phyloP scores from a whole-genome alignment of 2,888 invertebrate species.

The Horisme vitalbata region DNA sequence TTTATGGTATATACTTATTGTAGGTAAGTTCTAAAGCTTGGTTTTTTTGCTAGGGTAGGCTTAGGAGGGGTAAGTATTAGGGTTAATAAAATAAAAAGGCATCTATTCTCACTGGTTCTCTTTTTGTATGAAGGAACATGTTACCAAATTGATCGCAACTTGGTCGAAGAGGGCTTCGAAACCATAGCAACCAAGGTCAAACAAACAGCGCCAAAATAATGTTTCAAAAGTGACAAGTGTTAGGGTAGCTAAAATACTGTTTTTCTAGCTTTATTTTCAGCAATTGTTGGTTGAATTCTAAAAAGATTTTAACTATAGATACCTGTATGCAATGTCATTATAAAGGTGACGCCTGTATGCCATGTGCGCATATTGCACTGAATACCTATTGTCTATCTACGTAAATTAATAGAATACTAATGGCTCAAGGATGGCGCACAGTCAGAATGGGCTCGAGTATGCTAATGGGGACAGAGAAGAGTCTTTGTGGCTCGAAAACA shows the following conservation, averaged over 20 bases:
- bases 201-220: conserved; percentile 77
- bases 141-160: too few relatives aligned
- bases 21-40: too few relatives aligned
- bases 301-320: not conserved
- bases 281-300: conserved; percentile 3
- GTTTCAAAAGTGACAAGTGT: conserved; percentile 76
- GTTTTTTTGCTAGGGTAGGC: too few relatives aligned
- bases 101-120: too few relatives aligned
- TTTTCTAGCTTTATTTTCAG: conserved; percentile 21
- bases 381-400: conserved; percentile 22
- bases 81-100: too few relatives aligned
- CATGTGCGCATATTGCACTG: conserved; percentile 15
- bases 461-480: conserved; percentile 55
- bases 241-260: conserved; percentile 40
- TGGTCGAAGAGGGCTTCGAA: conserved; percentile 37
- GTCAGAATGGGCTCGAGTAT: conserved; percentile 61
- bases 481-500: conserved; percentile 71
- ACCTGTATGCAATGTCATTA: conserved; percentile 6
- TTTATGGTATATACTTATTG: too few relatives aligned
- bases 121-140: too few relatives aligned
- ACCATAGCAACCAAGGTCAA: conserved; percentile 76
- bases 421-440: conserved; percentile 72
- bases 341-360: too few relatives aligned
- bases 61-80: too few relatives aligned
- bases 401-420: conserved; percentile 45